Evolutionary conservation across 2,113 vertebrate genomes (phyloP).

Genomic region (Callipepla squamata): DNA sequence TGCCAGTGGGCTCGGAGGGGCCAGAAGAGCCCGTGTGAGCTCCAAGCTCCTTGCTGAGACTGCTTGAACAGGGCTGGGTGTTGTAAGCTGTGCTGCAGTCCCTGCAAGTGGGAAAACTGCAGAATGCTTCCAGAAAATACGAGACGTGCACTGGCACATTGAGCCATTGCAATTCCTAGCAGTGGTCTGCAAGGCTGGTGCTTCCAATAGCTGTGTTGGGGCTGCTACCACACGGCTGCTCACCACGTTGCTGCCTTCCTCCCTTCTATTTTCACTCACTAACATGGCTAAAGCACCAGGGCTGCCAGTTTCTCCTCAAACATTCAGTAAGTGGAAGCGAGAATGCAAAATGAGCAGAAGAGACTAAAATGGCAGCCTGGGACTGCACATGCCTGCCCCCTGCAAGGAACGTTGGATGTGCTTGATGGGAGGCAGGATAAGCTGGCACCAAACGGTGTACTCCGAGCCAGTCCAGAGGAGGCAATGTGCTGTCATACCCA

Average conservation of each 20-base stretch:
- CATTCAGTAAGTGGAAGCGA: background rate
- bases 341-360: constrained; percentile 32
- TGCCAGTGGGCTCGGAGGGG: fast-evolving
- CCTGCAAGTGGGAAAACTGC: fast-evolving
- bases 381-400: constrained; percentile 41
- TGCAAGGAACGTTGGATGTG: background rate
- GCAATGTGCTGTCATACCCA: background rate
- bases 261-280: background rate
- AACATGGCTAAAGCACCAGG: background rate
- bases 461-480: constrained; percentile 11
- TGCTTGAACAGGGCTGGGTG: background rate
- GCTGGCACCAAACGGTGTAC: background rate
- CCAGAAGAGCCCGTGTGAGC: background rate
- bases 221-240: fast-evolving
- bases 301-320: background rate
- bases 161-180: background rate
- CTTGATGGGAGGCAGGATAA: constrained; percentile 37
- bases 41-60: background rate
- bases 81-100: background rate
- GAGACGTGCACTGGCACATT: background rate
- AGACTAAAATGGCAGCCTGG: constrained; percentile 47
- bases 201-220: background rate
- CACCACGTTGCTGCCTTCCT: background rate
- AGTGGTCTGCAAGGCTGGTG: background rate
- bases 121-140: background rate